Evolutionary conservation across 2,797 vertebrate species (phyloP).

Genomic region (Lagocephalus sceleratus): DNA sequence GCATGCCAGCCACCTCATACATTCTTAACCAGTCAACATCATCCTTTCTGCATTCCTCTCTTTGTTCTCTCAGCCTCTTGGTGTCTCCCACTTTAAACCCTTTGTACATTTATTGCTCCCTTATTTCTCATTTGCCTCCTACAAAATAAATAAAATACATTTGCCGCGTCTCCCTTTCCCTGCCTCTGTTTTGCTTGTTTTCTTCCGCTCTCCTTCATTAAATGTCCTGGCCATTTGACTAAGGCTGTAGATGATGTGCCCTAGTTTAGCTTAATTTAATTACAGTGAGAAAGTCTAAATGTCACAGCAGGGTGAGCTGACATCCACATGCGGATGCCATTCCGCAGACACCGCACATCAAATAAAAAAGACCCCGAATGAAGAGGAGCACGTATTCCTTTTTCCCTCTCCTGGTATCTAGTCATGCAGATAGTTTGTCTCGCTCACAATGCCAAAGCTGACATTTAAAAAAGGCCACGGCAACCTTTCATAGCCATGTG

Average conservation of each 20-base stretch:
- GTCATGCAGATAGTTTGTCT: background rate
- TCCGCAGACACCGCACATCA: background rate
- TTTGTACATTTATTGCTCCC: conserved; percentile 16
- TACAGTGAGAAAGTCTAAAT: conserved; percentile 19
- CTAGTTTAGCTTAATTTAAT: conserved; percentile 37
- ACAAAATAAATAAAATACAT: conserved; percentile 14
- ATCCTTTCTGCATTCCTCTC: conserved; percentile 34
- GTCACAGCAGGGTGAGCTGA: conserved; percentile 2
- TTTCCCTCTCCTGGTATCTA: background rate
- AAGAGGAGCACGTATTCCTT: background rate
- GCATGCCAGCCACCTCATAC: conserved; percentile 52
- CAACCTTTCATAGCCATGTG: conserved; percentile 5
- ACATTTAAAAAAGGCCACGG: conserved; percentile 6
- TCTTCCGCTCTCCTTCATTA: conserved; percentile 1
- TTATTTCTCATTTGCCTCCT: conserved; percentile 4
- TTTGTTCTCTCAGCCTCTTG: conserved; percentile 8
- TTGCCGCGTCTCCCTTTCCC: conserved; percentile 12
- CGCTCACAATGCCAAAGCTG: background rate
- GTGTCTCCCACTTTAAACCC: background rate
- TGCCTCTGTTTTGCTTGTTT: background rate
- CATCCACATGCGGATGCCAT: background rate
- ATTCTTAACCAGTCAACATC: conserved; percentile 65
- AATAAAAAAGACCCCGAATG: background rate
- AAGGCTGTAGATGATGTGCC: conserved; percentile 28
- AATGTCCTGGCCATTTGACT: conserved; percentile 21